Conservation (phyloP, 92 coral and sea anemone genomes). For the Epizoanthus fatuus region DNA sequence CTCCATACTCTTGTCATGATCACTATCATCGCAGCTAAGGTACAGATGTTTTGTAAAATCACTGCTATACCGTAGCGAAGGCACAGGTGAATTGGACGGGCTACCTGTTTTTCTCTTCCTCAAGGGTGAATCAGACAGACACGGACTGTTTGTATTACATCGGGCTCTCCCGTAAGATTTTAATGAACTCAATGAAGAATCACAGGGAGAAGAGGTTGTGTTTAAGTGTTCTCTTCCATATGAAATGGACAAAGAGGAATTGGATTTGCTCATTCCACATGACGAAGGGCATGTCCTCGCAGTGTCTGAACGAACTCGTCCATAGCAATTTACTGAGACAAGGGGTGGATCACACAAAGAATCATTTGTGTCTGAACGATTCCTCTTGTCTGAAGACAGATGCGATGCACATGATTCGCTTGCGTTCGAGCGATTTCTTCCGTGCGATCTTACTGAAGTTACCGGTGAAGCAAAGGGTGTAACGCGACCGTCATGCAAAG, state of each 20-base stretch:
- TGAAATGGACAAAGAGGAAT: constrained; percentile 3
- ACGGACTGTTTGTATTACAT: constrained; percentile 5
- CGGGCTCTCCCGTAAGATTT: constrained; percentile 4
- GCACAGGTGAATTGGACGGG: constrained; percentile 22
- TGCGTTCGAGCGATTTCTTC: constrained; percentile 22
- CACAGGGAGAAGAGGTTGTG: neutral
- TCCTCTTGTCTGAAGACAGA: neutral
- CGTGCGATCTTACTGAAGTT: neutral
- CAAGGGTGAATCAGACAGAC: neutral
- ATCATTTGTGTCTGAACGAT: neutral
- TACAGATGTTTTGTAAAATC: constrained; percentile 63
- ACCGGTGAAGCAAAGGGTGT: neutral
- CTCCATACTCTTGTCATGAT: neutral
- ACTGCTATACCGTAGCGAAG: constrained; percentile 21
- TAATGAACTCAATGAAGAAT: neutral
- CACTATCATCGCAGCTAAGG: constrained; percentile 50
- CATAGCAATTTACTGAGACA: neutral
- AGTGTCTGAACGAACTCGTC: neutral
- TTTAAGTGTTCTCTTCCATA: neutral
- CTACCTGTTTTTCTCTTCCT: constrained; percentile 42
- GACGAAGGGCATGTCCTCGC: neutral
- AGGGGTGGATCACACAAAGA: neutral
- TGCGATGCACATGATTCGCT: constrained; percentile 13
- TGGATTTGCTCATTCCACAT: neutral
- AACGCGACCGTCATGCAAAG: neutral